These are phyloP conservation scores for Anguilla pacifica DNA, from an alignment of 2,797 vertebrate genomes.

Conservation along the genomic window DNA sequence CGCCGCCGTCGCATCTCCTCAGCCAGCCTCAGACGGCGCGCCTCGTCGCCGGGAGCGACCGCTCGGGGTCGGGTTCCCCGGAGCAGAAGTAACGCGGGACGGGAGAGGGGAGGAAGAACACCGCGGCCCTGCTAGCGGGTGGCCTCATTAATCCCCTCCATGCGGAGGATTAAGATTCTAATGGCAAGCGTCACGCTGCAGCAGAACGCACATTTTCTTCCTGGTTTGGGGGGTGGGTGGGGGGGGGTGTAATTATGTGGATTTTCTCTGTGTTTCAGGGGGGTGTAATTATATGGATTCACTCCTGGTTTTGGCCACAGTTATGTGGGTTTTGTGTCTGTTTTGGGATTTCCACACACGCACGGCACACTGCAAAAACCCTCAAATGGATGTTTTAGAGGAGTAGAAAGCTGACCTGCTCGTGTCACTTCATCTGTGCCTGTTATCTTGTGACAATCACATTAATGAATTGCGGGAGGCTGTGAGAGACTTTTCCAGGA, in stretches of 20 bases:
- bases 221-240: constrained; percentile 62
- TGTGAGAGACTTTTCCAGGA: background rate
- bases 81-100: background rate
- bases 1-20: background rate
- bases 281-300: constrained; percentile 39
- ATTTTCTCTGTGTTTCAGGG: background rate
- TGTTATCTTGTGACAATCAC: constrained; percentile 10
- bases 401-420: background rate
- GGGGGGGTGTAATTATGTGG: constrained; percentile 37
- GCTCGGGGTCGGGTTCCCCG: background rate
- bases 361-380: background rate
- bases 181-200: constrained; percentile 40
- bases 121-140: constrained; percentile 13
- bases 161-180: constrained; percentile 52
- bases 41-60: background rate
- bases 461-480: background rate
- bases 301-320: background rate
- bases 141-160: constrained; percentile 51
- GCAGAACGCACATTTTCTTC: constrained; percentile 58
- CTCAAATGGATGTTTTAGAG: constrained; percentile 17
- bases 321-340: background rate
- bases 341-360: background rate
- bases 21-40: background rate
- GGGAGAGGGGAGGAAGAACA: background rate
- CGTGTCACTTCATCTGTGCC: constrained; percentile 19